Base-by-base conservation (phyloP, 1,140 invertebrate species). In the Plodia interpunctella region DNA sequence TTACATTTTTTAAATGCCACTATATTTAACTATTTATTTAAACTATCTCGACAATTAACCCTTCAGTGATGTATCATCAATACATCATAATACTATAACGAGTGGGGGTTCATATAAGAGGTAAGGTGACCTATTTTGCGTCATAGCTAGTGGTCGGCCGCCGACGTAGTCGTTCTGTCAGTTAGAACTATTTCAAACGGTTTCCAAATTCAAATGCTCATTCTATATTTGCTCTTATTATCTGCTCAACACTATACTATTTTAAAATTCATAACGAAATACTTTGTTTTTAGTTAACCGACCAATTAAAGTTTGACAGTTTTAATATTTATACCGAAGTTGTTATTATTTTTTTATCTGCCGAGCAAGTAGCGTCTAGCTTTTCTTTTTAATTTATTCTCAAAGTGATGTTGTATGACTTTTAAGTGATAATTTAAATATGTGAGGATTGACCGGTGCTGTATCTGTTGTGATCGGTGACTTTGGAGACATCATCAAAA, bases 51-150 rank as follows among this genome's bases (percentile, higher is more conserved):
- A 25, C 2, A 25, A 6, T 25, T 25, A 25, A 25, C 21, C 21
- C 21, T 25, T 28, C 3, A 9, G 28, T 28, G 28, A 28, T 28
- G 28, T 28, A 28, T 28, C 28, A 32, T 32, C 30, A 9, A 32
- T 32, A 32, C 30, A 32, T 32, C 30, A 32, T 44, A 44, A 17
- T 15, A 44, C 11, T 10, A 58, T n/a, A n/a, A n/a, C n/a, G n/a
- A 74, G 72, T 69, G 74, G 78, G 78, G 77, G 76, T 63, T 66
- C 59, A 62, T 77, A 81, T 84, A 85, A 76, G 68, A 20, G 56
- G 49, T 32, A 63, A 55, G 62, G 55, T 85, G 78, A 80, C 78
- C 80, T 85, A 85, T 85, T 80, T 83, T 76, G 65, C 57, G 56
- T 65, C 66, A 68, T 72, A 80, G 15, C 66, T 51, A 15, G 19